Evolutionary conservation across 2,797 vertebrate genomes (phyloP).

Genomic region (Aldrovandia affinis): DNA sequence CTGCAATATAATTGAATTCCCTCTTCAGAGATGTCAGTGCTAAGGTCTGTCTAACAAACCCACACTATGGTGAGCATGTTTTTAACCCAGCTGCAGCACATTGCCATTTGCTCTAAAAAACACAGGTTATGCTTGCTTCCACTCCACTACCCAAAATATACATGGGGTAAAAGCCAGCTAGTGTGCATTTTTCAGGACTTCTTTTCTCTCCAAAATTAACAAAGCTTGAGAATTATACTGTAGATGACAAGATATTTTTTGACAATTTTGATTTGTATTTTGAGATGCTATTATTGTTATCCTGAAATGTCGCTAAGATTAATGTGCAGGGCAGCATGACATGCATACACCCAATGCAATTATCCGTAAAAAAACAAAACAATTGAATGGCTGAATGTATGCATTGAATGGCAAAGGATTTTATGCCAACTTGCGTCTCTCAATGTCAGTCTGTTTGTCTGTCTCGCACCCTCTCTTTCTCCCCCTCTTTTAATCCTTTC

Average conservation of each 20-base stretch:
- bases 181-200: background rate
- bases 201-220: background rate
- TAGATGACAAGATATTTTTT: background rate
- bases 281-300: background rate
- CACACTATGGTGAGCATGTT: background rate
- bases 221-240: background rate
- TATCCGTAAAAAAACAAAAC: background rate
- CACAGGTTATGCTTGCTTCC: background rate
- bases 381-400: background rate
- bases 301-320: background rate
- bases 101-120: background rate
- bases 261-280: background rate
- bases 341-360: background rate
- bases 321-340: background rate
- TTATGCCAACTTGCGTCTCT: background rate
- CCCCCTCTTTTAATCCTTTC: background rate
- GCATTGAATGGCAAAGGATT: background rate
- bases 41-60: background rate
- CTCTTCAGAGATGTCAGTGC: background rate
- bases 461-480: constrained; percentile 3
- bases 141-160: background rate
- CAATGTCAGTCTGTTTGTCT: background rate
- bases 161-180: background rate
- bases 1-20: background rate
- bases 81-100: background rate